phyloP scores from a whole-genome alignment of 2,888 invertebrate genomes.

The Drepanosiphum platanoidis region DNA sequence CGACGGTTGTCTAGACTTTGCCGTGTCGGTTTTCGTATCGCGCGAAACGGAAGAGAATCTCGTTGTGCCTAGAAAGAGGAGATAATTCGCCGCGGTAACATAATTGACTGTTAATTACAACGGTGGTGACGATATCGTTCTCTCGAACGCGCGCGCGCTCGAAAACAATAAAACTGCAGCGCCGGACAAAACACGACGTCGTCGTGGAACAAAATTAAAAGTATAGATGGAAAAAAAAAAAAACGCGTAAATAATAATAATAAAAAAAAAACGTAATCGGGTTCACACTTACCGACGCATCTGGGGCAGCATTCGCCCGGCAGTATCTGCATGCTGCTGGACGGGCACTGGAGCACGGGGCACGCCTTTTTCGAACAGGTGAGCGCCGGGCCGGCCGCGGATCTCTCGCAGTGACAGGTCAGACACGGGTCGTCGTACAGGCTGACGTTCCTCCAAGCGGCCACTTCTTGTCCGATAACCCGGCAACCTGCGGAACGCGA shows the following conservation, averaged over 20 bases:
- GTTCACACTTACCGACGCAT: constrained; percentile 69
- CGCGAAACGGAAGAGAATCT: no score
- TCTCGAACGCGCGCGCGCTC: no score
- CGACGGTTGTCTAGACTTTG: no score
- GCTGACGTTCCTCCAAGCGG: constrained; percentile 79
- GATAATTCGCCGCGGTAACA: no score
- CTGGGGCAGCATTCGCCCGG: constrained; percentile 84
- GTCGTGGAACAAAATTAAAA: no score
- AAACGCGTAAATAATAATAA: not conserved
- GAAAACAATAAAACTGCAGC: no score
- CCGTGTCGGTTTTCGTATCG: no score
- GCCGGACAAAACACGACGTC: no score
- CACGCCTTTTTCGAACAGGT: constrained; percentile 87
- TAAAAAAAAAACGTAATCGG: not conserved
- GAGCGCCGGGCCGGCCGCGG: constrained; percentile 70
- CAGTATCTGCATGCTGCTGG: constrained; percentile 75
- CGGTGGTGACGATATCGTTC: no score
- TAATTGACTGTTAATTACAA: no score
- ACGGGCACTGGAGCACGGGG: constrained; percentile 86
- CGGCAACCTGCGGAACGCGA: constrained; percentile 75
- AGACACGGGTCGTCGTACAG: constrained; percentile 87
- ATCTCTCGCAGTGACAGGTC: constrained; percentile 78
- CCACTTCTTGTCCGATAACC: constrained; percentile 84
- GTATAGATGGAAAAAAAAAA: not conserved
- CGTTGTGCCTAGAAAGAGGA: no score